Base-by-base conservation (phyloP, 2,113 vertebrate species). In the Platysteira castanea region DNA sequence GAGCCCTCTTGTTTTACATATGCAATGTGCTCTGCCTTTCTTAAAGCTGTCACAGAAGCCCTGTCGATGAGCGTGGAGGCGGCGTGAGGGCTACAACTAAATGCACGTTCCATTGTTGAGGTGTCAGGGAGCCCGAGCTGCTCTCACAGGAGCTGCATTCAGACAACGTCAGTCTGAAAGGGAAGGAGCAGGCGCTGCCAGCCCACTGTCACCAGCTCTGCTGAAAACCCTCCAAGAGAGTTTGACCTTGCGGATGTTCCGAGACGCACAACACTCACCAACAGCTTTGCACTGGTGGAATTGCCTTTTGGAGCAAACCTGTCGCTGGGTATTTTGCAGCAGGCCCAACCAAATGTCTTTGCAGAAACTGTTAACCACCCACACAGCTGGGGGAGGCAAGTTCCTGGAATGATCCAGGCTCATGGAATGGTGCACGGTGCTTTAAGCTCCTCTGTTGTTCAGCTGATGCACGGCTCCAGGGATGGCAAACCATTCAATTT, bases 31-130 rank as follows among this genome's bases (percentile, higher is more conserved):
- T 92, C 84, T 89, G 68, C 83, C 82, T 96, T 95, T 95, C 92
- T 96, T 71, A 89, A 57, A 93, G 95, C 95, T 96, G 96, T 96
- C 96, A 97, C 85, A 70, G 86, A 26, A 93, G 83, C 73, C 79
- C 84, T 53, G 85, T 71, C 6, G 11, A 5, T 78, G 35, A 94
- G 87, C 9, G 89, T 68, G 91, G 94, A 95, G 96, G 95, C 85
- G 85, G 91, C 76, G 3, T 33, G 85, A 95, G 61, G 94, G 77
- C 93, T 89, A 95, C 90, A 94, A 84, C 94, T 95, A 96, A 96
- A 94, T 95, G 90, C 85, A 87, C 1, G 87, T 93, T 96, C 76
- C 94, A 93, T 96, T 97, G 96, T 95, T 96, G 35, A 94, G 78
- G 57, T 93, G 96, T 96, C 96, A 96, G 90, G 76, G 61, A 97